A percentile compares a stretch with the other conserved stretches of the same genome.
These are phyloP conservation scores for Hydrotaea diabolus DNA, from an alignment of 2,888 invertebrate genomes.

Conservation along the genomic window DNA sequence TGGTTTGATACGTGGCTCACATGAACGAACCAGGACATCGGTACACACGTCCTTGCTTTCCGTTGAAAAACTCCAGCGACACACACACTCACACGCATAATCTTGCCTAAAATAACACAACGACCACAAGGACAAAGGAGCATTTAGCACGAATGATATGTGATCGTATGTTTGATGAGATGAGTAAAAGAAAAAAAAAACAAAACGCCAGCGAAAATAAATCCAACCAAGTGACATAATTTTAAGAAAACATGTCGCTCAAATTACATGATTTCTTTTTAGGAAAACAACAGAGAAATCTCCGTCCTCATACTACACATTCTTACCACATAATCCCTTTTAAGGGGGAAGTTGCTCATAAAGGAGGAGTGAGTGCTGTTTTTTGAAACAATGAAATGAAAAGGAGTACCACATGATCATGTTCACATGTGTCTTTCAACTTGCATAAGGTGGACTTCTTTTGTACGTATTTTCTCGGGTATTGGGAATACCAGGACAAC, in stretches of 20 bases:
- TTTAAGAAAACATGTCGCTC: conserved; percentile 45
- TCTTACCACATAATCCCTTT: conserved; percentile 39
- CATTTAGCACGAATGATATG: conserved; percentile 26
- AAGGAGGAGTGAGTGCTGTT: conserved; percentile 1
- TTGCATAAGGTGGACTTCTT: conserved; percentile 17
- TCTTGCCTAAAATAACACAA: conserved; percentile 1
- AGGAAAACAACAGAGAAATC: neutral
- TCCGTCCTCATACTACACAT: too few relatives aligned
- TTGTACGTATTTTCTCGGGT: too few relatives aligned
- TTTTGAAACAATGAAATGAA: neutral
- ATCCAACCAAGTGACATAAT: conserved; percentile 38
- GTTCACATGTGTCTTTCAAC: neutral
- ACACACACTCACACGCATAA: conserved; percentile 8
- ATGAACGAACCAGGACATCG: neutral
- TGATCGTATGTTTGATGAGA: conserved; percentile 38
- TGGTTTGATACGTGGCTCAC: conserved; percentile 21
- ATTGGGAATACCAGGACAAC: too few relatives aligned
- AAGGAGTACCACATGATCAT: neutral
- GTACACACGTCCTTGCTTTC: too few relatives aligned
- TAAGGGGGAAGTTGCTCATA: neutral
- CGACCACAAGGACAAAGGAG: neutral
- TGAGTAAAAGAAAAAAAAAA: neutral
- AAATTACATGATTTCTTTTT: conserved; percentile 19
- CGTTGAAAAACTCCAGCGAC: too few relatives aligned
- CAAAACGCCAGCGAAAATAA: neutral